Percentiles rank a stretch among this genome's conserved stretches.
phyloP scores from a whole-genome alignment of 2,797 vertebrate species.

The Bradypodion ventrale region DNA sequence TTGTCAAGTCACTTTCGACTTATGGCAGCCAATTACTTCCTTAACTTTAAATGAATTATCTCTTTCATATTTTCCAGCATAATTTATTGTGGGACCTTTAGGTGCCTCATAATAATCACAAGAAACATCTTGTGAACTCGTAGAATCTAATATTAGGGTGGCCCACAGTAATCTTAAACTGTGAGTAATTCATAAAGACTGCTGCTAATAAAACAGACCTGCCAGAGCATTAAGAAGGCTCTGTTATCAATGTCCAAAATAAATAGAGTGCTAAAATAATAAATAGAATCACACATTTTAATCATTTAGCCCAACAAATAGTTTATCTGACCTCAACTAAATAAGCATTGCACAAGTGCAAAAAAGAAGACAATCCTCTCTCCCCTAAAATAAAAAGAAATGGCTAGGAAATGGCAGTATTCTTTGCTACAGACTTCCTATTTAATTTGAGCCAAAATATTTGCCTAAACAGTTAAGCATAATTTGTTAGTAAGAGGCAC shows the following conservation, averaged over 20 bases:
- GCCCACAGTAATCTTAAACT: background rate
- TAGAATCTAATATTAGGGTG: slow-evolving; percentile 20
- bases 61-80: background rate
- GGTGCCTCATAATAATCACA: slow-evolving; percentile 17
- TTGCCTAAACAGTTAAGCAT: background rate
- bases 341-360: background rate
- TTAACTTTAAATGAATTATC: background rate
- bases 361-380: background rate
- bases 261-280: slow-evolving; percentile 26
- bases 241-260: slow-evolving; percentile 1
- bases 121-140: slow-evolving; percentile 14
- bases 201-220: background rate
- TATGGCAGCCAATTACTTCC: no score
- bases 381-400: no score
- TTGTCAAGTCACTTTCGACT: no score
- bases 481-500: background rate
- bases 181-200: slow-evolving; percentile 21
- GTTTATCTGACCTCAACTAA: background rate
- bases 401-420: background rate
- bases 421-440: background rate
- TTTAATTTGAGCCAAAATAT: background rate
- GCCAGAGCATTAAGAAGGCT: slow-evolving; percentile 25
- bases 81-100: slow-evolving; percentile 27
- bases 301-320: slow-evolving; percentile 18
- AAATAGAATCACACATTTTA: slow-evolving; percentile 1